Evolutionary conservation across 2,888 invertebrate species (phyloP), one percentile per base, ranked within the genome.

Genomic region (Tanytarsus gracilentus): DNA sequence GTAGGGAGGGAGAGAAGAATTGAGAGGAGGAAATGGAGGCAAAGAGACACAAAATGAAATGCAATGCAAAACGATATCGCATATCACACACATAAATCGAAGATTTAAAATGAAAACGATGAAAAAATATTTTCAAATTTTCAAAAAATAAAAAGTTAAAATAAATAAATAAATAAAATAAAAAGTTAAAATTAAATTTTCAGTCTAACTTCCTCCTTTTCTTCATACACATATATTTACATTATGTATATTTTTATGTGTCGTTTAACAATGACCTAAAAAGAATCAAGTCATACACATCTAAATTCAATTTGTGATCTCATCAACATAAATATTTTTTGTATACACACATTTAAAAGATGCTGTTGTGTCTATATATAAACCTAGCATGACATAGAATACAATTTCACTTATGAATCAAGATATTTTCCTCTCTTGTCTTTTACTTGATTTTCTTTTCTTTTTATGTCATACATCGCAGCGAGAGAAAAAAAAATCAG

Each of bases 221-320:
- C n/a, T n/a, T n/a, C n/a, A n/a, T n/a, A n/a, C n/a, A n/a, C n/a
- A n/a, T n/a, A n/a, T n/a, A n/a, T n/a, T n/a, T n/a, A n/a, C n/a
- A n/a, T n/a, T n/a, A n/a, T n/a, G n/a, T n/a, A n/a, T 50, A 23
- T 56, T 29, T 58, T 48, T 58, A 58, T 58, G 44, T 58, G 27
- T 48, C 27, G 39, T 58, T 58, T 58, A 58, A 58, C 48, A 58
- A 58, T 58, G 58, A 58, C 58, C 58, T 56, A 26, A 56, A 56
- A 55, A 53, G 14, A 56, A 56, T 56, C 26, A 56, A 56, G 55
- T 56, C 55, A 56, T 56, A 23, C 55, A 56, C 18, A 53, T 56
- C 55, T 58, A 27, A 58, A 58, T 58, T 58, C 27, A 58, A 58
- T 58, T 58, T 55, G 58, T 58, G 58, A 58, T 58, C 55, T 56